Evolutionary conservation across 2,888 invertebrate species (phyloP), one percentile per base, ranked within the genome.

Genomic region (Diarsia dahlii): DNA sequence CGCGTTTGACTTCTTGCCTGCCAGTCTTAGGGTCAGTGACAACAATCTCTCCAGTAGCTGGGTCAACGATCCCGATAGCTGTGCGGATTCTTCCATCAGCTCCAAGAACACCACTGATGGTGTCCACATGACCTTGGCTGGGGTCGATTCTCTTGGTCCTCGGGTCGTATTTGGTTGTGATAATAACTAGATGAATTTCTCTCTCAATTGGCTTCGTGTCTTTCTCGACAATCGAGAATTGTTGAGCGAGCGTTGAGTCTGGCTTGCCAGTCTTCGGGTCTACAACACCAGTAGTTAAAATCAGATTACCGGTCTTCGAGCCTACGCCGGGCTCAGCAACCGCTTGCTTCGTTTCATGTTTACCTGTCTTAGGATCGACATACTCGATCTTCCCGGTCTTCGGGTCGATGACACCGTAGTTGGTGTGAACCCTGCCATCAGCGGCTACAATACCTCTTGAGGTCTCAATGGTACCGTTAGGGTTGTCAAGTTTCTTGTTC

Each of bases 31-130:
- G 96, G 84, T 97, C 95, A 9, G 95, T 95, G 9, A 95, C 87
- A 13, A 93, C 89, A n/a, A 97, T 95, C 89, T 96, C 96, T 50
- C 97, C 97, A 45, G 97, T 97, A 80, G 97, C 95, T 0, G 97
- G 97, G 87, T 98, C 97, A 48, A 98, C 96, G 58, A 97, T 94
- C 20, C 98, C 98, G 74, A 97, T 97, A 88, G 98, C 98, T 10
- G 98, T 97, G 52, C 93, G 93, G 75, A 97, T 96, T 87, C 94
- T 96, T 46, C 97, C 96, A 88, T 97, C 96, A 48, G 95, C 89
- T 20, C 94, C 97, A 8, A 97, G 94, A 45, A 96, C 95, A 60
- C 97, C 98, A 86, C 97, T 97, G 84, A 98, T 97, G 46, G 97
- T 97, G 73, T 97, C 96, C 2, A 96, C 93, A 65, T 93, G 92